Conservation (phyloP, 92 coral and sea anemone genomes). For the Chrysogorgia sp. region DNA sequence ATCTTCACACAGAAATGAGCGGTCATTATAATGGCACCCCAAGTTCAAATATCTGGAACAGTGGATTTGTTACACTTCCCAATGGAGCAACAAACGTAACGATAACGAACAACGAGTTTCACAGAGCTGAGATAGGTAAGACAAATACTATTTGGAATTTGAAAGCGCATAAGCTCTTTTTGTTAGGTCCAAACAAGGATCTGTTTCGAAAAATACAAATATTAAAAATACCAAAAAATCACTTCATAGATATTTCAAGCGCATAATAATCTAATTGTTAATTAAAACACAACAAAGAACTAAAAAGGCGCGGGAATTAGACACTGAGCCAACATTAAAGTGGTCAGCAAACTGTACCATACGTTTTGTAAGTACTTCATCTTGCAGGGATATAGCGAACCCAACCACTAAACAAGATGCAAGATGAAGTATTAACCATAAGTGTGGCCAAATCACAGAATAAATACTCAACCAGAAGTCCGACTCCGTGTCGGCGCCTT, state of each 20-base stretch:
- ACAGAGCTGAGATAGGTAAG: conserved; percentile 18
- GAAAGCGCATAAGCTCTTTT: neutral
- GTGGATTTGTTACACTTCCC: conserved; percentile 77
- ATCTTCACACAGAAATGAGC: neutral
- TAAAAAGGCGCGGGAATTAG: no score
- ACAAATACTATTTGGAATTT: neutral
- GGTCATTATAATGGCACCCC: conserved; percentile 33
- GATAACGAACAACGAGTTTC: conserved; percentile 1
- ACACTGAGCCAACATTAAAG: no score
- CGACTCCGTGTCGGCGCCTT: no score
- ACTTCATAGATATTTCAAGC: no score
- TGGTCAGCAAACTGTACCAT: no score
- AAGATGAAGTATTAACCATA: no score
- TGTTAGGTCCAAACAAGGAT: neutral
- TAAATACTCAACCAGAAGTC: no score
- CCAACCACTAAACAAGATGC: no score
- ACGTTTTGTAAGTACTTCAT: no score
- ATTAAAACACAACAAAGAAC: no score
- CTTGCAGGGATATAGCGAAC: no score
- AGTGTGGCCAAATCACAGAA: no score
- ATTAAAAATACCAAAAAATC: neutral
- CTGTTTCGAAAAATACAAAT: neutral
- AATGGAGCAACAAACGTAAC: conserved; percentile 25
- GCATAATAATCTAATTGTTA: neutral
- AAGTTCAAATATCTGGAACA: conserved; percentile 85